phyloP scores from a whole-genome alignment of 2,113 vertebrate genomes.

The Conger conger region DNA sequence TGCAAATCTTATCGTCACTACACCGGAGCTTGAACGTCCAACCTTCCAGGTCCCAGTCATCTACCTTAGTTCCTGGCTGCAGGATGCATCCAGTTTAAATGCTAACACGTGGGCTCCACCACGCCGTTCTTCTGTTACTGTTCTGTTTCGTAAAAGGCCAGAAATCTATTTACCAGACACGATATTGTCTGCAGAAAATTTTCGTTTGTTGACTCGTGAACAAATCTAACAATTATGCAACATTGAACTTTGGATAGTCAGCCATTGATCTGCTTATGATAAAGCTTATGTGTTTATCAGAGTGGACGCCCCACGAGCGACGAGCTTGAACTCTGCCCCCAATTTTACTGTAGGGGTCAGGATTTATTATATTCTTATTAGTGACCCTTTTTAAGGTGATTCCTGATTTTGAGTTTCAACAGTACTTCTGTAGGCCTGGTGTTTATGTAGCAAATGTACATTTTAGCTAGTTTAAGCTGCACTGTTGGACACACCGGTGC shows the following conservation, averaged over 20 bases:
- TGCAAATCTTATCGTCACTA: too few species aligned
- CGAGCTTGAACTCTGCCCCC: too few species aligned
- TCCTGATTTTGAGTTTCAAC: too few species aligned
- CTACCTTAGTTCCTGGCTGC: too few species aligned
- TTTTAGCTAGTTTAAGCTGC: background rate
- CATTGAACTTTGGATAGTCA: background rate
- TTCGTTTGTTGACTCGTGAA: background rate
- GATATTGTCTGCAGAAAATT: background rate
- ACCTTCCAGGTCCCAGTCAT: too few species aligned
- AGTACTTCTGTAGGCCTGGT: too few species aligned
- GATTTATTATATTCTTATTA: too few species aligned
- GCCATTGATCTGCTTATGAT: background rate
- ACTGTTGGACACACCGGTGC: background rate
- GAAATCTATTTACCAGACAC: background rate
- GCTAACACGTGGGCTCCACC: background rate
- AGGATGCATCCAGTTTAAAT: background rate
- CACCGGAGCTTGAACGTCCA: too few species aligned
- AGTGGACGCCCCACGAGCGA: too few species aligned
- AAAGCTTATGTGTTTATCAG: background rate
- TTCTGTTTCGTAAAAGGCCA: background rate
- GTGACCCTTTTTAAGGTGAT: too few species aligned
- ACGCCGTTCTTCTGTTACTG: background rate
- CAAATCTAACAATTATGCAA: background rate
- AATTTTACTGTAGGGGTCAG: too few species aligned
- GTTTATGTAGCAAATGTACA: background rate